Base-by-base conservation (phyloP, 2,888 invertebrate species). In the Dynastes grantii region DNA sequence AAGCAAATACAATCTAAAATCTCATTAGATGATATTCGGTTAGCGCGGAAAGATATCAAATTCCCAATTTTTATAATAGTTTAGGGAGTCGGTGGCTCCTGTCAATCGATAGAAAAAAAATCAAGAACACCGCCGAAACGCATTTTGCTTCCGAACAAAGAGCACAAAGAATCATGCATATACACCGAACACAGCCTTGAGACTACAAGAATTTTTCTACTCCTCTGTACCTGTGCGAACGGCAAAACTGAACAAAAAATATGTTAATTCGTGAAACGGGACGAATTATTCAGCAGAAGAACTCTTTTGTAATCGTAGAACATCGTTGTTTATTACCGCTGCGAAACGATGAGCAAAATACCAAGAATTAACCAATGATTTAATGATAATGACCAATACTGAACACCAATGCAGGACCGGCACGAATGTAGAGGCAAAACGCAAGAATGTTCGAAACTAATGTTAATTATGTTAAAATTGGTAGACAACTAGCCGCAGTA, bases 21-120 rank as follows among this genome's bases (percentile, higher is more conserved):
- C 49, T 51, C 49, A 68, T 68, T 51, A 68, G 51, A 49, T 2
- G 45, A 27, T 49, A 13, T 22, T 45, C 51, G 40, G 40, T 40
- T 73, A 73, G 45, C 40, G 45, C 73, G 40, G 45, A 45, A 73
- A 73, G 58, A 51, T 76, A 83, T 85, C 83, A 80, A 81, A 82
- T 84, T 84, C 81, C 83, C 80, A 80, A 83, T 84, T 84, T 83
- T 82, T 81, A 83, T 83, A 84, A 83, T 83, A 84, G 81, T 82
- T 80, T 78, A 53, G 27, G 27, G 40, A 58, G 76, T 29, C 58
- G 61, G 61, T 73, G 45, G 73, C 61, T 73, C 37, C 40, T 73
- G 61, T 61, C 61, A 73, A 73, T 61, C 61, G 73, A 37, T 61
- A 73, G 61, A 55, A 61, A 49, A 49, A 61, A n/a, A 55, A 73